Percentiles rank a stretch among this genome's conserved stretches.
Conservation (phyloP, 2,113 vertebrate genomes). For the Coregonus clupeaformis region DNA sequence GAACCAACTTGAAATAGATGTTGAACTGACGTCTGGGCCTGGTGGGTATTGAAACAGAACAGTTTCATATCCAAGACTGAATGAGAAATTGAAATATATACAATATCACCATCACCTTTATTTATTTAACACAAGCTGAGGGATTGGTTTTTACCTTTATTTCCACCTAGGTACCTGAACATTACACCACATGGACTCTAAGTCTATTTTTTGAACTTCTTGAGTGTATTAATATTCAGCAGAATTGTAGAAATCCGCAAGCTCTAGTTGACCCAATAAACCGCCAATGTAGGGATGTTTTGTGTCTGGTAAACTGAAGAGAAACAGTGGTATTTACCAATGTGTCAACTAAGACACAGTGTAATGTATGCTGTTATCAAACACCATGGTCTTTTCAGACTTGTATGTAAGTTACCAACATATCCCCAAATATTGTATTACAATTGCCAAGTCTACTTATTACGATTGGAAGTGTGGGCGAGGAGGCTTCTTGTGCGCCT, state of each 20-base stretch:
- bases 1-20: too few relatives aligned
- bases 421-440: not conserved
- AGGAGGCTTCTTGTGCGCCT: not conserved
- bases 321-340: constrained; percentile 35
- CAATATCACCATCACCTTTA: not conserved
- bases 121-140: not conserved
- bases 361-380: not conserved
- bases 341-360: constrained; percentile 32
- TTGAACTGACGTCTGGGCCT: too few relatives aligned
- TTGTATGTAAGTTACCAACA: not conserved
- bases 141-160: too few relatives aligned
- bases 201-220: too few relatives aligned
- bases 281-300: constrained; percentile 33
- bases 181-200: not conserved
- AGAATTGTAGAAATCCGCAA: not conserved
- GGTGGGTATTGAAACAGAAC: not conserved
- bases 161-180: not conserved
- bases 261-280: constrained; percentile 19
- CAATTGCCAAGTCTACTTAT: not conserved
- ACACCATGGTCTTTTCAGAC: not conserved
- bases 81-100: not conserved
- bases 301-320: constrained; percentile 47
- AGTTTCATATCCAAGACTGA: constrained; percentile 2
- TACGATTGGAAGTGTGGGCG: not conserved
- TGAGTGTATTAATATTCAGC: not conserved